A percentile compares a stretch with the other conserved stretches of the same genome.
Evolutionary conservation across 2,888 invertebrate genomes (phyloP).

Genomic region (Apantesis nais): DNA sequence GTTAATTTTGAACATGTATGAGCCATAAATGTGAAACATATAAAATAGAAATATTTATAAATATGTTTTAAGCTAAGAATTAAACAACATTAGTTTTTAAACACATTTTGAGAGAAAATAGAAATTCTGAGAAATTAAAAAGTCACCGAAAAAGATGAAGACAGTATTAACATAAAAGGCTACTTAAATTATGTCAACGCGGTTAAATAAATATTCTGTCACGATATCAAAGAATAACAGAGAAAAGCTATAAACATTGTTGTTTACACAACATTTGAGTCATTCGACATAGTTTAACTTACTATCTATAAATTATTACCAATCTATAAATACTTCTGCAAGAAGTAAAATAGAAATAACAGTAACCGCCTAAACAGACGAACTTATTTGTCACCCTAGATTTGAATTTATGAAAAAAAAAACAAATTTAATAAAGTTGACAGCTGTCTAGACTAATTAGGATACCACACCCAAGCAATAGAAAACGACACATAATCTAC

Average conservation of each 20-base stretch:
- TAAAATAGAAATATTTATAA: neutral
- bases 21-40: neutral
- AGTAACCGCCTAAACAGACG: neutral
- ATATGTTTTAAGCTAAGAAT: neutral
- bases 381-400: neutral
- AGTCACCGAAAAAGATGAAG: neutral
- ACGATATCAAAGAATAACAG: constrained; percentile 3
- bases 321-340: neutral
- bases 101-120: neutral
- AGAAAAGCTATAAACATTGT: neutral
- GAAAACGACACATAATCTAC: neutral
- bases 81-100: neutral
- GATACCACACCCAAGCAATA: neutral
- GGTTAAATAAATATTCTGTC: constrained; percentile 13
- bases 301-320: neutral
- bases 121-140: neutral
- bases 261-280: neutral
- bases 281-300: neutral
- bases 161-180: constrained; percentile 10
- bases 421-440: neutral
- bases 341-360: neutral
- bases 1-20: no score
- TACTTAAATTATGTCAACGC: constrained; percentile 10
- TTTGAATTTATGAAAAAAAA: neutral
- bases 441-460: neutral